phyloP scores from a whole-genome alignment of 2,113 vertebrate species.

The Pluvialis apricaria region DNA sequence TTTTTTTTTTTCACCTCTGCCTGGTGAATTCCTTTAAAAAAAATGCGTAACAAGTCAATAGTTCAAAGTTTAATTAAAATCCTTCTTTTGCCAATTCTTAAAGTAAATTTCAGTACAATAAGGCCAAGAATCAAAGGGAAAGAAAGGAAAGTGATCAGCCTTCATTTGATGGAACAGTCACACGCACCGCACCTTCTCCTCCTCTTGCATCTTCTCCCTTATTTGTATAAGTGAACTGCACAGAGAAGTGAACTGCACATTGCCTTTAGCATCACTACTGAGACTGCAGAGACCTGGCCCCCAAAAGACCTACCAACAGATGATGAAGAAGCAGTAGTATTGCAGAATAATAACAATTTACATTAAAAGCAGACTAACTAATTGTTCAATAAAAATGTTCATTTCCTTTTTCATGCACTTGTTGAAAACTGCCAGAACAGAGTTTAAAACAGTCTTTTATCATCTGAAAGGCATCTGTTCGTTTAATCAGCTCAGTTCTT shows the following conservation, averaged over 20 bases:
- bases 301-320: not conserved
- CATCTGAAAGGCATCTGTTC: not conserved
- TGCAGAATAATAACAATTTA: not conserved
- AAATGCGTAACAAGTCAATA: not conserved
- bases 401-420: not conserved
- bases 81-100: not conserved
- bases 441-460: not conserved
- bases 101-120: not conserved
- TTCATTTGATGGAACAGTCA: not conserved
- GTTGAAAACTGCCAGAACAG: not conserved
- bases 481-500: slow-evolving; percentile 10
- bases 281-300: not conserved
- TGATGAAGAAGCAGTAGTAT: not conserved
- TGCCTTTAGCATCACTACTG: not conserved
- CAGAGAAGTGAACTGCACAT: not conserved
- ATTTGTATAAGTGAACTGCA: not conserved
- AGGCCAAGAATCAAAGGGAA: not conserved
- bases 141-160: not conserved
- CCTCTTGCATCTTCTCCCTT: not conserved
- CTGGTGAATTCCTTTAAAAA: not conserved
- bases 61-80: not conserved
- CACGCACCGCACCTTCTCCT: not conserved
- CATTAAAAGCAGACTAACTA: not conserved
- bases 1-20: not conserved
- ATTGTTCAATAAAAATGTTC: not conserved